Evolutionary conservation across 2,113 vertebrate species (phyloP).

Genomic region (Amphiprion percula): DNA sequence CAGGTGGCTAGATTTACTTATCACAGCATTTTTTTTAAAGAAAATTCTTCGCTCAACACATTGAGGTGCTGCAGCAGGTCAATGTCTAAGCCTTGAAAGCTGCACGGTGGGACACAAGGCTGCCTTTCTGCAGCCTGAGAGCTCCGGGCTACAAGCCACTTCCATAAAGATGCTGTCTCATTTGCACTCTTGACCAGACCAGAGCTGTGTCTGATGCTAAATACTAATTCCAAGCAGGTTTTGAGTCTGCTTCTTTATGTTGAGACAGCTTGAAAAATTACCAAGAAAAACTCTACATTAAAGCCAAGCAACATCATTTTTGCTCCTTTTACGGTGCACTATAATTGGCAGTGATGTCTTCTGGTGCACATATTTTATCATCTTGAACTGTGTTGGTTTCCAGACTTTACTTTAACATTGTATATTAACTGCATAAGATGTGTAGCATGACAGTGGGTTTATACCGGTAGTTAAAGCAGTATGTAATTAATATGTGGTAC

Average conservation of each 20-base stretch:
- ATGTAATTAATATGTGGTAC: too few relatives aligned
- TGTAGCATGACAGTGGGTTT: too few relatives aligned
- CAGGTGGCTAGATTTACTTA: conserved; percentile 37
- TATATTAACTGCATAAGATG: too few relatives aligned
- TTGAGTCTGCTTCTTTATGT: background rate
- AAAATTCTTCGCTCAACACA: conserved; percentile 20
- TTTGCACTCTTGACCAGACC: conserved; percentile 35
- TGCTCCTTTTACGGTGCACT: too few relatives aligned
- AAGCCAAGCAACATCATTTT: too few relatives aligned
- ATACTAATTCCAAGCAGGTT: conserved; percentile 13
- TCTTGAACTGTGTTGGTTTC: too few relatives aligned
- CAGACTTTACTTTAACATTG: too few relatives aligned
- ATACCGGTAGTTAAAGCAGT: too few relatives aligned
- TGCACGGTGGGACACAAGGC: conserved; percentile 33
- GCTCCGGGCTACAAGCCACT: conserved; percentile 43
- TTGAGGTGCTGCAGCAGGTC: conserved; percentile 40
- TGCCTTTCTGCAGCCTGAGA: conserved; percentile 41
- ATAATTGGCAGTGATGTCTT: too few relatives aligned
- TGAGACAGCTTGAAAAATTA: background rate
- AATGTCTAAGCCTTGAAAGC: conserved; percentile 54
- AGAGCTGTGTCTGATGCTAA: background rate
- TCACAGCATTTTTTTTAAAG: conserved; percentile 32
- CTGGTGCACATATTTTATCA: too few relatives aligned
- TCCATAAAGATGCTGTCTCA: conserved; percentile 24
- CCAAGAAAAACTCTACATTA: too few relatives aligned